Percentiles rank a stretch among this genome's conserved stretches.
These are phyloP conservation scores for Spilarctia lutea DNA, from an alignment of 2,888 invertebrate genomes.

Conservation along the genomic window DNA sequence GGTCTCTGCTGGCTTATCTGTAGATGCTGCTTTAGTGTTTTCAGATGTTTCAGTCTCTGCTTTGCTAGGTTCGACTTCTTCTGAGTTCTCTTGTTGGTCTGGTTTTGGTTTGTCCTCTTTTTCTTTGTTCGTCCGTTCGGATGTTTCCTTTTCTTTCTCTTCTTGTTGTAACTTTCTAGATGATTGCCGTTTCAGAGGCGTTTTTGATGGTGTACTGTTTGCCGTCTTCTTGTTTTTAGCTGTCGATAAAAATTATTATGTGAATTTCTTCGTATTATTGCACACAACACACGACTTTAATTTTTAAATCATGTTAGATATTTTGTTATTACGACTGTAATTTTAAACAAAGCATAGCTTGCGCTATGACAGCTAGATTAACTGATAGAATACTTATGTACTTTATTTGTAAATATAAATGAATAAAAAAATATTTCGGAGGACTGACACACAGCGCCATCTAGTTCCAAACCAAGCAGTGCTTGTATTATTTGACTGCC, in stretches of 20 bases:
- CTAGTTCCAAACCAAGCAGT: too few species aligned
- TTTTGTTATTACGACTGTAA: too few species aligned
- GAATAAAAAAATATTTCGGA: too few species aligned
- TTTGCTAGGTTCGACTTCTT: constrained; percentile 26
- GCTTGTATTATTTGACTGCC: too few species aligned
- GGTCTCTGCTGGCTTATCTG: constrained; percentile 28
- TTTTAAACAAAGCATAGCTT: too few species aligned
- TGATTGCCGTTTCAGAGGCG: constrained; percentile 68
- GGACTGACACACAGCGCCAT: too few species aligned
- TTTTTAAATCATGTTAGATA: too few species aligned
- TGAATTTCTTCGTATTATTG: not conserved
- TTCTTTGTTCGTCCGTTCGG: constrained; percentile 20
- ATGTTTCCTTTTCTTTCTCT: constrained; percentile 58
- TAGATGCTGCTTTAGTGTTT: constrained; percentile 8
- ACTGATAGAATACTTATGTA: too few species aligned
- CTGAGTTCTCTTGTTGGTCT: constrained; percentile 18
- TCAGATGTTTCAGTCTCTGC: constrained; percentile 22
- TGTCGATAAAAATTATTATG: constrained; percentile 33
- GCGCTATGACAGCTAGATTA: too few species aligned
- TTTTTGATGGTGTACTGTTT: constrained; percentile 56
- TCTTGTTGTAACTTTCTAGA: constrained; percentile 68
- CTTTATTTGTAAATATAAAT: too few species aligned
- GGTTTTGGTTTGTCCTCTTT: constrained; percentile 11
- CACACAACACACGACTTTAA: too few species aligned
- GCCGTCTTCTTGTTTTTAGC: constrained; percentile 66